Conservation (phyloP, 1,140 invertebrate species). For the Brachionus calyciflorus region DNA sequence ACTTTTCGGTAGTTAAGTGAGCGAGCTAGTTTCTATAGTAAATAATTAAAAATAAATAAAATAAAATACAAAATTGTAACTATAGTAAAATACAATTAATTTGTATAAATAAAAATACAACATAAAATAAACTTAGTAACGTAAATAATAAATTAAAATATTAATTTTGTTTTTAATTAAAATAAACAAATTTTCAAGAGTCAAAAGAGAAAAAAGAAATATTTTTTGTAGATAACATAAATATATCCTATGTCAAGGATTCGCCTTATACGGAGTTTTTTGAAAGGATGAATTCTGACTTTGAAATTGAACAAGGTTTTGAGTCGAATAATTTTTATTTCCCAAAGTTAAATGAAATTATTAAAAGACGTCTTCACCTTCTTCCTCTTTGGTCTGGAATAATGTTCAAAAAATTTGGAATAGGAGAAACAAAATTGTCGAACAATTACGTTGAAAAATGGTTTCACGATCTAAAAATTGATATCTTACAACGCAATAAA, state of each 20-base stretch:
- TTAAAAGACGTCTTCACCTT: neutral
- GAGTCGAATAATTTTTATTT: neutral
- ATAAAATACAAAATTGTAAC: too few relatives aligned
- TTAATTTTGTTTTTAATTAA: too few relatives aligned
- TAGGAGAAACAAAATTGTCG: neutral
- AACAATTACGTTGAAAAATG: slow-evolving; percentile 14
- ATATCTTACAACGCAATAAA: neutral
- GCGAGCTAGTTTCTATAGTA: too few relatives aligned
- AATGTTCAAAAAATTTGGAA: neutral
- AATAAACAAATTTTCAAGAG: neutral
- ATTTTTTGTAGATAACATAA: neutral
- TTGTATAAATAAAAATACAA: too few relatives aligned
- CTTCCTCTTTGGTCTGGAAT: slow-evolving; percentile 14
- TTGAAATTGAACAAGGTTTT: neutral
- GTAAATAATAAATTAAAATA: too few relatives aligned
- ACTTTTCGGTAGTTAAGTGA: too few relatives aligned
- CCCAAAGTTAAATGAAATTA: neutral
- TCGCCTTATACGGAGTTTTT: neutral
- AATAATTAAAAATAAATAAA: too few relatives aligned
- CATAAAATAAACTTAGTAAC: too few relatives aligned
- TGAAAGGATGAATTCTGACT: neutral
- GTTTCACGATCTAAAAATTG: slow-evolving; percentile 1
- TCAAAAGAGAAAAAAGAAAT: slow-evolving; percentile 1
- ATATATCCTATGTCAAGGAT: neutral
- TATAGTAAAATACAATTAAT: too few relatives aligned